phyloP scores from a whole-genome alignment of 2,797 vertebrate genomes.

The Erethizon dorsatum region DNA sequence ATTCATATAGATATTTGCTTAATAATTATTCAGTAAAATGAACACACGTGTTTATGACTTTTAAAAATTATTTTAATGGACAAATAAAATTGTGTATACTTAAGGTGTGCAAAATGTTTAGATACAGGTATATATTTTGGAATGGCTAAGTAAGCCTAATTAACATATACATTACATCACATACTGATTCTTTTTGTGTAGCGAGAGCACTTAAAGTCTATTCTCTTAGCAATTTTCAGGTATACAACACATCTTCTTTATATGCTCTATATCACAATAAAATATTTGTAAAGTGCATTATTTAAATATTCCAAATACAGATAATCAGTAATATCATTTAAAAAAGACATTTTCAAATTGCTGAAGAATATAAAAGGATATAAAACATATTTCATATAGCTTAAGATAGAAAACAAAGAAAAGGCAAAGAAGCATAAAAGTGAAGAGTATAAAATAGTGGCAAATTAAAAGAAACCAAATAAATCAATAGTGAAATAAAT shows the following conservation, averaged over 20 bases:
- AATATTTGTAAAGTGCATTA: conserved; percentile 57
- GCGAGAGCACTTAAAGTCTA: conserved; percentile 10
- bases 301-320: conserved; percentile 68
- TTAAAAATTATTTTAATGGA: conserved; percentile 5
- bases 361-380: conserved; percentile 69
- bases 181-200: not conserved
- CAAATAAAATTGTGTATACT: not conserved
- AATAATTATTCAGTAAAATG: conserved; percentile 20
- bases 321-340: conserved; percentile 67
- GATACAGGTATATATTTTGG: not conserved
- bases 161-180: not conserved
- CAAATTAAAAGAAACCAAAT: conserved; percentile 69
- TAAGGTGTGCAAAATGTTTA: not conserved
- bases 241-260: not conserved
- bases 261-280: conserved; percentile 49
- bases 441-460: conserved; percentile 62
- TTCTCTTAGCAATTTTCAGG: not conserved
- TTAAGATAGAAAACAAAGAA: conserved; percentile 66
- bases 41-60: not conserved
- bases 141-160: not conserved
- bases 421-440: conserved; percentile 63
- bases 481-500: conserved; percentile 80
- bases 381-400: conserved; percentile 62
- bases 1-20: not conserved
- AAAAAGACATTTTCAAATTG: conserved; percentile 68